Evolutionary conservation across 2,113 vertebrate species (phyloP).

Genomic region (Myrmecobius fasciatus): DNA sequence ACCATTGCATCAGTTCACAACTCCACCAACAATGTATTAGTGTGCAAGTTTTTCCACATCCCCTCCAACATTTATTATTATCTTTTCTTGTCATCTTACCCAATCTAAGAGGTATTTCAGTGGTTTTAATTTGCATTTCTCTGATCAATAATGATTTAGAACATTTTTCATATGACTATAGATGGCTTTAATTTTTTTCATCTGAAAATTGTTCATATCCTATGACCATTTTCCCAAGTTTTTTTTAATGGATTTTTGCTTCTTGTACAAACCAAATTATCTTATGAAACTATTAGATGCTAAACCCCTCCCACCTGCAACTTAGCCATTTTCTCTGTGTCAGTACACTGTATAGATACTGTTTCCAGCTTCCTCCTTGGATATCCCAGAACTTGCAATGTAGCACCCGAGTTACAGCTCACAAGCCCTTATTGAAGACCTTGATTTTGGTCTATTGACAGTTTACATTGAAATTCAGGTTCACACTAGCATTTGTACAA

Average conservation of each 20-base stretch:
- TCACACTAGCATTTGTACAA: background rate
- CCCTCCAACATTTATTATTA: too few species aligned
- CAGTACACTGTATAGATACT: background rate
- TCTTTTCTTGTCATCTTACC: too few species aligned
- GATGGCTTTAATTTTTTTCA: too few species aligned
- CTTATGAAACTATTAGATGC: background rate
- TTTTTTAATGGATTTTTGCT: background rate
- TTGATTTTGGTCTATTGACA: background rate
- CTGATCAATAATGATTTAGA: too few species aligned
- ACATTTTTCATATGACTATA: too few species aligned
- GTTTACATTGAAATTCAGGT: background rate
- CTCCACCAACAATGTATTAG: too few species aligned
- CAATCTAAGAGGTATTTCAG: too few species aligned
- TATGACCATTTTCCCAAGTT: background rate
- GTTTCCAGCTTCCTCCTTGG: background rate
- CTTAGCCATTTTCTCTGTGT: background rate
- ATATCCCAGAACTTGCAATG: background rate
- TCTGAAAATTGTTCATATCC: too few species aligned
- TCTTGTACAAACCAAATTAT: background rate
- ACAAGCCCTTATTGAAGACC: background rate
- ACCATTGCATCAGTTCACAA: too few species aligned
- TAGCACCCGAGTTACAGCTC: background rate
- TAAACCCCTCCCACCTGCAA: background rate
- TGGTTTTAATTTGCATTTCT: too few species aligned
- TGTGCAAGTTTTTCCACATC: too few species aligned